A percentile compares a stretch with the other conserved stretches of the same genome.
Evolutionary conservation across 2,113 vertebrate species (phyloP).

Genomic region (Sinocyclocheilus maitianheensis): DNA sequence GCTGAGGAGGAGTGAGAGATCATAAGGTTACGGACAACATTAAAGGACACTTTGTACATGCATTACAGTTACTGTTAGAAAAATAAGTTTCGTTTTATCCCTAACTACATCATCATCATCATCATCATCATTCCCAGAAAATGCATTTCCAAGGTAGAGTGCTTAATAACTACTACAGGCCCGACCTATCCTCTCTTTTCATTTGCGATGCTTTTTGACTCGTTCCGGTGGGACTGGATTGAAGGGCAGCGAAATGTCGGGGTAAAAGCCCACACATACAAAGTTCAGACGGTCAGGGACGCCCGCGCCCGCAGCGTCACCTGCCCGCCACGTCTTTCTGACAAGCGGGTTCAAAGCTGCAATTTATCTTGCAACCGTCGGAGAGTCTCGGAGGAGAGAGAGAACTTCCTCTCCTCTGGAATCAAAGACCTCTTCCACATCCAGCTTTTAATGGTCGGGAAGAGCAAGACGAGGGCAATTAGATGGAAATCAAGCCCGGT

Average conservation of each 20-base stretch:
- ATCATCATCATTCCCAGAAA: neutral
- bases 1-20: neutral
- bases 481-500: constrained; percentile 22
- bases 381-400: neutral
- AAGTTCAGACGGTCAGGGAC: neutral
- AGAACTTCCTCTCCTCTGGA: neutral
- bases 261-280: constrained; percentile 4
- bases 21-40: neutral
- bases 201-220: neutral
- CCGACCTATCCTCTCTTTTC: neutral
- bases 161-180: neutral
- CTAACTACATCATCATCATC: neutral
- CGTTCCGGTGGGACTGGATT: neutral
- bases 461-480: constrained; percentile 36
- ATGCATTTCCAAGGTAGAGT: neutral
- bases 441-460: constrained; percentile 3
- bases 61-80: neutral
- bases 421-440: constrained; percentile 13
- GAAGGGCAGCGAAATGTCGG: neutral
- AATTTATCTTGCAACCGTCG: constrained; percentile 18
- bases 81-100: neutral
- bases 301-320: neutral
- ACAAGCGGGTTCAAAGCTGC: constrained; percentile 28
- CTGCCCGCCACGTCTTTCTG: neutral
- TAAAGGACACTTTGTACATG: neutral